Percentiles rank a stretch among this genome's conserved stretches.
Evolutionary conservation across 2,113 vertebrate genomes (phyloP).

Genomic region (Ancistrus triradiatus): DNA sequence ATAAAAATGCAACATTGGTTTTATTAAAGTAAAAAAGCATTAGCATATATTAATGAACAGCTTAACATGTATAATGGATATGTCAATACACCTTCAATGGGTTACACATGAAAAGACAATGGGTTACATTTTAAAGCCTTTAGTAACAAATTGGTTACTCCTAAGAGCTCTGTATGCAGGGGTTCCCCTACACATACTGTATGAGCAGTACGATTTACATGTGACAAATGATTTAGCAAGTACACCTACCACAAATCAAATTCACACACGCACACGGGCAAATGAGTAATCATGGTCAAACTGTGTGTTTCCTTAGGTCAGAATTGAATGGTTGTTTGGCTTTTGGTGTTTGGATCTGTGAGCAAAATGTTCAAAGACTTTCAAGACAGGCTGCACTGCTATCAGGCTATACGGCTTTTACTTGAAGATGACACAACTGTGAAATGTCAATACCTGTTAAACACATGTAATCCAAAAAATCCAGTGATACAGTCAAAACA

Average conservation of each 20-base stretch:
- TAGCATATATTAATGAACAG: constrained; percentile 43
- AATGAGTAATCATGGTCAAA: constrained; percentile 47
- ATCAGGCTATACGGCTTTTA: constrained; percentile 52
- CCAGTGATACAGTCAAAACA: constrained; percentile 78
- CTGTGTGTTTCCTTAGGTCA: constrained; percentile 57
- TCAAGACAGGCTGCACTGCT: constrained; percentile 65
- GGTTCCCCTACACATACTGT: constrained; percentile 8
- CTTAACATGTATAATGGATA: constrained; percentile 17
- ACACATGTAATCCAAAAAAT: constrained; percentile 55
- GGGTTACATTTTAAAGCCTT: neutral
- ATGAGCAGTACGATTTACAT: constrained; percentile 12
- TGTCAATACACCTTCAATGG: neutral
- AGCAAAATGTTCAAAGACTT: neutral
- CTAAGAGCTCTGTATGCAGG: neutral
- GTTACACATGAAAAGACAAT: neutral
- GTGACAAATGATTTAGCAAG: neutral
- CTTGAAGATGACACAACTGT: constrained; percentile 63
- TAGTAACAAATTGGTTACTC: neutral
- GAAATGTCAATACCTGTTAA: constrained; percentile 65
- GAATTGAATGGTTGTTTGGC: constrained; percentile 49
- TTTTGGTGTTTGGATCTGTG: constrained; percentile 35
- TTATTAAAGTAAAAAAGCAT: constrained; percentile 41
- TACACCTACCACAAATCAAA: neutral
- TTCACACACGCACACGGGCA: neutral
- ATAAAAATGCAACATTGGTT: constrained; percentile 49